Base-by-base conservation (phyloP, 2,888 invertebrate genomes). In the Capitulum mitella region DNA sequence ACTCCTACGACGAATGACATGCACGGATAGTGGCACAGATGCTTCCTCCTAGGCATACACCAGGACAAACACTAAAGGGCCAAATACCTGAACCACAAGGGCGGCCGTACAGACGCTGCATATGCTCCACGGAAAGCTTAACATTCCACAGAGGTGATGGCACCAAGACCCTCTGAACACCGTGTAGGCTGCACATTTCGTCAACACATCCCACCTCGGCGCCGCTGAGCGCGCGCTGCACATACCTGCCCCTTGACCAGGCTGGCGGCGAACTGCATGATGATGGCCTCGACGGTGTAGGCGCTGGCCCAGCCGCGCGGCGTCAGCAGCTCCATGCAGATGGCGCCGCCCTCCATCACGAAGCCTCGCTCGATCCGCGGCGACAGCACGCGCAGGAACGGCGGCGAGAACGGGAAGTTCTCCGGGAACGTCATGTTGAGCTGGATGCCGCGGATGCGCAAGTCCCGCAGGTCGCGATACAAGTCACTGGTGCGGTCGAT, bases 241-340 rank as follows among this genome's bases (percentile, higher is more conserved):
- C 98, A 91, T 81, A 99, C 99, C 87, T 97, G 97, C 84, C 99
- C 99, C 87, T 99, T 99, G 79, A 99, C 98, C 82, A 99, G 89
- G 10, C 98, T 99, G 78, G 99, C 98, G 22, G 98, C 94, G 83
- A 99, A 98, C 89, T 99, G 99, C 92, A 98, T 94, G 84, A 99
- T 98, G 79, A 99, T 94, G 29, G 98, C 98, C 88, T 99, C 99
- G 80, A 99, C 94, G 16, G 97, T 98, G 87, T 99, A 99, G 22
- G 98, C 99, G 80, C 97, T 97, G 83, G 97, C 97, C 99, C 99
- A 99, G 82, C 99, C 99, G 87, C 79, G 98, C 87, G 97, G 98
- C 37, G 99, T 99, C 78, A 99, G 88, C 82, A 99, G 89, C 86
- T 99, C 99, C 99, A 99, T 99, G 87, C 99, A 99, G 84, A 99